These are phyloP conservation scores for Plectropomus leopardus DNA, from an alignment of 2,113 vertebrate genomes.

Conservation along the genomic window DNA sequence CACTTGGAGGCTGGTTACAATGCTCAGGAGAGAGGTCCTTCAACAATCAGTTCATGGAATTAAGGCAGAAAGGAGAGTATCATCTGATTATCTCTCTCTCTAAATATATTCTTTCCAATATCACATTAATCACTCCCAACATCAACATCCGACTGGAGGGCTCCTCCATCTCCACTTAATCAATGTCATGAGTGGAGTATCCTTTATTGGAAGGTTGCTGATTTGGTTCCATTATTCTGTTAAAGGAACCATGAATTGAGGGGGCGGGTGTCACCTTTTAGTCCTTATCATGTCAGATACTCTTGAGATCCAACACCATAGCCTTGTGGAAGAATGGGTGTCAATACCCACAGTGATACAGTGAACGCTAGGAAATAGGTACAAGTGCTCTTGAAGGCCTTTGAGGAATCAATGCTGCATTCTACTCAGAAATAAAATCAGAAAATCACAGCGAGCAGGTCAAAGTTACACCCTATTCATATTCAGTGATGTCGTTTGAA, in stretches of 20 bases:
- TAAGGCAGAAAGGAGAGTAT: slow-evolving; percentile 50
- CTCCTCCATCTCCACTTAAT: slow-evolving; percentile 1
- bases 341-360: slow-evolving; percentile 10
- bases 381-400: slow-evolving; percentile 46
- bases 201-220: background rate
- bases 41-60: slow-evolving; percentile 45
- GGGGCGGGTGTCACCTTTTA: too few species aligned
- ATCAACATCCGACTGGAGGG: slow-evolving; percentile 18
- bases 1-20: slow-evolving; percentile 53
- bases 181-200: slow-evolving; percentile 2
- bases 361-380: background rate
- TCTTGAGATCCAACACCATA: slow-evolving; percentile 9
- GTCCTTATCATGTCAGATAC: slow-evolving; percentile 17
- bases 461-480: background rate
- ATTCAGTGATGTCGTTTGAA: slow-evolving; percentile 28
- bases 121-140: slow-evolving; percentile 14
- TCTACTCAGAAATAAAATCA: background rate
- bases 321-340: background rate
- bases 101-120: slow-evolving; percentile 34
- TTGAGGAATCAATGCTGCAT: slow-evolving; percentile 5
- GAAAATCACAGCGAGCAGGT: slow-evolving; percentile 14
- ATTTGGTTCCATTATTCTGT: background rate
- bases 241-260: slow-evolving; percentile 14
- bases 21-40: slow-evolving; percentile 41
- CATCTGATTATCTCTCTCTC: slow-evolving; percentile 4